Base-by-base conservation (phyloP, 2,888 invertebrate species). In the Leistus spinibarbis region DNA sequence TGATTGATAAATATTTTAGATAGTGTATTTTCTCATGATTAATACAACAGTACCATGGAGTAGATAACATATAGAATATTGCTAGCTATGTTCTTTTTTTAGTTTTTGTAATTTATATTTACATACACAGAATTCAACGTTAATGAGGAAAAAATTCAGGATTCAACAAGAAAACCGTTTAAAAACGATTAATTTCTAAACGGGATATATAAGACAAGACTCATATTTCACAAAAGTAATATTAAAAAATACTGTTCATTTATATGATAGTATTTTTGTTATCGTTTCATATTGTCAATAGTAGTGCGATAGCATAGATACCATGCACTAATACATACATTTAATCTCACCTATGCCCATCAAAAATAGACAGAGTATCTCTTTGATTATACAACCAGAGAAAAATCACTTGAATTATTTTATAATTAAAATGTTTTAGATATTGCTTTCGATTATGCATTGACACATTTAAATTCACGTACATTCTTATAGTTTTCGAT, bases 11-110 rank as follows among this genome's bases (percentile, higher is more conserved):
- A 75, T 75, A 75, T 75, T 75, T 75, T 69, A 75, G 75, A 75
- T 75, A 75, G 75, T 75, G 75, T 75, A 75, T 75, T 75, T 73
- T 64, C n/a, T 72, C 67, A 67, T 64, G 75, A 75, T 75, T 75
- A 75, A 75, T 75, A 75, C 75, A 75, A 75, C 73, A 74, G 62
- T 75, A 75, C 60, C 69, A 74, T 62, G 74, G 63, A 75, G 75
- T 54, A 75, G 64, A 69, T 75, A 75, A 75, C 75, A 75, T 75
- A 63, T 75, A 75, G 69, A 68, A 75, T 75, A 75, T 75, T 75
- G 68, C 75, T 75, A 75, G 62, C 68, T 75, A 75, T 75, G 74
- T 74, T 67, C 68, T 67, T 54, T 74, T 54, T 74, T 67, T 40
- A 40, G 40, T 40, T 40, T 40, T 40, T 40, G 40, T 40, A 40